Evolutionary conservation across 2,113 vertebrate genomes (phyloP), one percentile per base, ranked within the genome.

Genomic region (Oryctolagus cuniculus): DNA sequence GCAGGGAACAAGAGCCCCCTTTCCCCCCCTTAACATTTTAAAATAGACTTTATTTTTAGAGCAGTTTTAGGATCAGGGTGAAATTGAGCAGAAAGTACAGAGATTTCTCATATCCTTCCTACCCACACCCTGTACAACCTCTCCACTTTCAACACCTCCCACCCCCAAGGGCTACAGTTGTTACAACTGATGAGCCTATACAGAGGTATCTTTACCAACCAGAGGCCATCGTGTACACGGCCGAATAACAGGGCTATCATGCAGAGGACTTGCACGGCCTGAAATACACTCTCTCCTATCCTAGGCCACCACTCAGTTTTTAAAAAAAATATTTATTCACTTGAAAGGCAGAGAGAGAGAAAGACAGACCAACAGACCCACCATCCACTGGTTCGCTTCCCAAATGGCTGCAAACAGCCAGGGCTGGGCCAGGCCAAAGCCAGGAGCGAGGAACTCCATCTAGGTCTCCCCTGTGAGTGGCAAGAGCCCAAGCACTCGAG

Each of bases 131-230:
- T 34, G 5, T 10, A 1, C 27, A 19, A 9, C 82, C 38, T 64
- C 58, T 31, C 6, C 2, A 3, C 25, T 5, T 0, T 8, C 38
- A 22, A 22, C 6, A 0, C 17, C 84, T 24, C 5, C 4, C 2
- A 10, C 2, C 4, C 2, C n/a, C 8, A 1, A 5, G 77, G 0
- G 77, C 61, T 10, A 27, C 17, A 15, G 2, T n/a, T 29, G 17
- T 69, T 38, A 80, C 36, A 44, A 13, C 9, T 6, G 15, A 77
- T 5, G 13, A 55, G 49, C 13, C 63, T 12, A 4, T 0, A 44
- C 44, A 44, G 44, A 44, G 6, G 44, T 44, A 8, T 44, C 5
- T 38, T 38, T 0, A 12, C 64, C 53, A 69, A 31, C 53, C 3
- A 0, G 66, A 44, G 73, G 31, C 61, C 55, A 1, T 1, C 10